Conservation (phyloP, 1,140 invertebrate genomes). For the Galleria mellonella region DNA sequence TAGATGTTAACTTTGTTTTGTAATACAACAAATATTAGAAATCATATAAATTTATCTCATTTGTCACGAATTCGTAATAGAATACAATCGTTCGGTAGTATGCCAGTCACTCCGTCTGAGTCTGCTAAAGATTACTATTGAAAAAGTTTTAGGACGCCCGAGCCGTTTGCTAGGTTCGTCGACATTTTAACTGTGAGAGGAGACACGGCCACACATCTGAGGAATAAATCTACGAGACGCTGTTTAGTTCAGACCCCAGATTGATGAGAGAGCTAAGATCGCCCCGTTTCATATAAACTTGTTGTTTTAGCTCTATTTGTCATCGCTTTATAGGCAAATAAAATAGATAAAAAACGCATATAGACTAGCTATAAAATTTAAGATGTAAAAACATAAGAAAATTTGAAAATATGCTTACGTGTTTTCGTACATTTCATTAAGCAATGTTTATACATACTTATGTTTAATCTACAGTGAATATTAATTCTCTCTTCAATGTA, state of each 20-base stretch:
- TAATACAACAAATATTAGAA: too few species aligned
- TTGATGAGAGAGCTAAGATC: slow-evolving; percentile 25
- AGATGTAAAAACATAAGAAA: background rate
- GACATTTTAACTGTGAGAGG: slow-evolving; percentile 37
- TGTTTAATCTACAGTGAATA: too few species aligned
- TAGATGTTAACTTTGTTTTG: too few species aligned
- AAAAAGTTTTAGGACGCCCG: slow-evolving; percentile 27
- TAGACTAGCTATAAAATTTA: too few species aligned
- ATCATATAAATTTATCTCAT: too few species aligned
- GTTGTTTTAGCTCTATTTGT: background rate
- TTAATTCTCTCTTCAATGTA: too few species aligned
- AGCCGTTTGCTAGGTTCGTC: slow-evolving; percentile 23
- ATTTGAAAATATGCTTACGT: background rate
- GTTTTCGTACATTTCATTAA: too few species aligned
- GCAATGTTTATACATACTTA: too few species aligned
- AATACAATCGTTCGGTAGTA: too few species aligned
- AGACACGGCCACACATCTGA: slow-evolving; percentile 19
- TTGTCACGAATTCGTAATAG: too few species aligned
- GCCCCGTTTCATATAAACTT: background rate
- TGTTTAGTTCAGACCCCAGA: slow-evolving; percentile 34
- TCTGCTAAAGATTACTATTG: slow-evolving; percentile 44
- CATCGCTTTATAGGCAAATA: too few species aligned
- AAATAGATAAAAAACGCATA: too few species aligned
- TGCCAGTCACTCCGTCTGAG: background rate
- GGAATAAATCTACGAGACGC: slow-evolving; percentile 33